Base-by-base conservation (phyloP, 2,888 invertebrate genomes). In the Stenotaenia linearis region DNA sequence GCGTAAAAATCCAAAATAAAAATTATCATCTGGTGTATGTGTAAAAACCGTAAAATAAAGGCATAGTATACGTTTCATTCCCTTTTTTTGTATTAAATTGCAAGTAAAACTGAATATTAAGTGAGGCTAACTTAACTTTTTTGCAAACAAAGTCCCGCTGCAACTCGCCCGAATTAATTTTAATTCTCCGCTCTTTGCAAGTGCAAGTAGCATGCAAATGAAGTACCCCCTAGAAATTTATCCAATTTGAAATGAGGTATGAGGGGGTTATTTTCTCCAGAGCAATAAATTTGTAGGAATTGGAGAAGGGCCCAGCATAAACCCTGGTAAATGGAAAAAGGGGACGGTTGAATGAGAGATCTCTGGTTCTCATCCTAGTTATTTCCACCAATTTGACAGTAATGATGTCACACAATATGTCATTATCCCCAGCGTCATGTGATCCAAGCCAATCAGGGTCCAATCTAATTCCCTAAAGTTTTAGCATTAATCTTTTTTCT, bases 371-470 rank as follows among this genome's bases (percentile, higher is more conserved):
- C 28, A 1, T 23, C 69, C 69, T 69, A 69, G 69, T 69, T 69
- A 69, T 69, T 69, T 69, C 69, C 69, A 23, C 69, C 69, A 69
- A 28, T 69, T 69, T 69, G 69, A 69, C 69, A 69, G 69, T 69
- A 69, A 69, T 69, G 69, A 69, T 69, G 69, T 69, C 69, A 69
- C 69, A 69, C 69, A 69, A 69, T 69, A 69, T 69, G 69, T 69
- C 69, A 69, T 69, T 69, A 69, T 69, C 69, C 69, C 28, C 69
- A 69, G 69, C 25, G 69, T 69, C 69, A 69, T 69, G 28, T 69
- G 69, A 69, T 69, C 69, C 28, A n/a, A 69, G 69, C 69, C 69
- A 69, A 69, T 69, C 69, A 69, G 69, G 3, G 28, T 23, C n/a
- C 23, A 25, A 18, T 50, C 21, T n/a, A 18, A n/a, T 21, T n/a